Evolutionary conservation across 2,888 invertebrate species (phyloP), one percentile per base, ranked within the genome.

Genomic region (Candidula unifasciata): DNA sequence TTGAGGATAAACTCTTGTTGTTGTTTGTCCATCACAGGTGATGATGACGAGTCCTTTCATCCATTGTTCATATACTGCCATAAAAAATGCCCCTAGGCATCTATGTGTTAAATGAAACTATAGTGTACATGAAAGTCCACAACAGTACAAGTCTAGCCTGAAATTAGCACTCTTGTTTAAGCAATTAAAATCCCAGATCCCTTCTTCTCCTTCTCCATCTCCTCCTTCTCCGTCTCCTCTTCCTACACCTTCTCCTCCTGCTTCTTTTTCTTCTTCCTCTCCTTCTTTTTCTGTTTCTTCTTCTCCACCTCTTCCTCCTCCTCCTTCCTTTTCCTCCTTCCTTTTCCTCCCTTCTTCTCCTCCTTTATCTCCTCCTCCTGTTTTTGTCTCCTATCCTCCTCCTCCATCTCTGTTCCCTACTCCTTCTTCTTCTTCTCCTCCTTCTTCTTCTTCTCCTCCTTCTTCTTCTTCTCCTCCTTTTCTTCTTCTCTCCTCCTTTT

Each of bases 401-500:
- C 37, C 77, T 76, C 82, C 76, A 35, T 82, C 78, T 77, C 52
- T 82, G 78, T 82, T 52, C 82, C 78, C 76, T 35, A 78, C n/a
- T n/a, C n/a, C n/a, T n/a, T n/a, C n/a, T n/a, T n/a, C n/a, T n/a
- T n/a, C n/a, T n/a, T n/a, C n/a, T 78, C 69, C 54, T 68, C 78
- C 66, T 54, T 64, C 54, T 78, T 54, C 60, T 68, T 37, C 57
- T 79, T 30, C 16, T 76, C 24, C 66, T 37, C 68, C 16, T 64
- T 10, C 66, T 64, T 68, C 5, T 57, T 69, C 68, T 21, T 52
- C n/a, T 27, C 6, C 44, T 44, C 80, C 16, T 69, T 52, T 44
- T 52, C 57, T 16, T 71, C 30, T 57, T 54, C 71, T 73, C 71
- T 54, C 6, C 71, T 71, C 71, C 33, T 81, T 73, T 81, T 57